Evolutionary conservation across 2,113 vertebrate species (phyloP), one percentile per base, ranked within the genome.

Genomic region (Hippocampus mohnikei): DNA sequence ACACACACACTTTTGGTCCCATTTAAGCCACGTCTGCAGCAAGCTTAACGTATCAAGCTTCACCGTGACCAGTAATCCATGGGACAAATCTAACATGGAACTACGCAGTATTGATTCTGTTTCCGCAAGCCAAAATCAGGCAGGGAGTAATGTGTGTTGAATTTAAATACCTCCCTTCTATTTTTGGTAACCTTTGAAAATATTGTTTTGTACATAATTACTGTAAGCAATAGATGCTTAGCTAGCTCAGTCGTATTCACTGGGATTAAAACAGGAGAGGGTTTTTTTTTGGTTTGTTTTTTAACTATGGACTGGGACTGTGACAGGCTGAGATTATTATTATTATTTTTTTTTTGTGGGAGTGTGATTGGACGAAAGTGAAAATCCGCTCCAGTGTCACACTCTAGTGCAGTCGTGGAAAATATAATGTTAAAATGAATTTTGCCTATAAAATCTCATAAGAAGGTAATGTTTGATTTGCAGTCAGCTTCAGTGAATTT

Each of bases 101-200:
- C 81, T 77, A 56, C 81, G 65, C 76, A 50, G 73, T 78, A 86
- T 80, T 73, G 76, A 86, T 88, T 75, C 40, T 75, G 46, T 73
- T 48, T 64, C 62, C 12, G 25, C 40, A 23, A 64, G 62, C 21
- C 40, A 64, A 64, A 23, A 58, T 8, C 21, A n/a, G 69, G 27
- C 56, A 20, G 74, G 62, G 55, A 69, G 72, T 69, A 58, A 7
- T 69, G 20, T 2, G 64, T 67, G 70, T 80, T 13, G 69, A 20
- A 41, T 55, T 68, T 65, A 71, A 74, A 76, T 68, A 61, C 83
- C 83, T 74, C 37, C 61, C 70, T 55, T 33, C 62, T 63, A 67
- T 69, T 37, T 37, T 37, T 37, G 33, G 33, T 69, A 69, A 73
- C 71, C 48, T 80, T 12, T 12, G 13, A 23, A 1, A 10, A 50